Conservation (phyloP, 2,797 vertebrate genomes). For the Characodon lateralis region DNA sequence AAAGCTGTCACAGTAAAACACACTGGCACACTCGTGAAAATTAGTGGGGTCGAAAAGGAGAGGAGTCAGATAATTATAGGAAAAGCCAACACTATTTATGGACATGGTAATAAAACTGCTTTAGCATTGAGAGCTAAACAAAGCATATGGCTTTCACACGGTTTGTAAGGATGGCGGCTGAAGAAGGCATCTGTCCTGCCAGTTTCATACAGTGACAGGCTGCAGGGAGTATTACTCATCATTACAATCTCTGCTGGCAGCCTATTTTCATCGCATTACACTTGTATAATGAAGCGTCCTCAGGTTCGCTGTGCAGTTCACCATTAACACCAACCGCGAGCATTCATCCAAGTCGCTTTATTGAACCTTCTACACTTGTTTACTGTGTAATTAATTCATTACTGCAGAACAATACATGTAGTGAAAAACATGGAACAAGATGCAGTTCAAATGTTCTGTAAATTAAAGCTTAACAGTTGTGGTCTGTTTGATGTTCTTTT, state of each 20-base stretch:
- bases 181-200: slow-evolving; percentile 64
- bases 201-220: slow-evolving; percentile 60
- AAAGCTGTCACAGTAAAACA: slow-evolving; percentile 61
- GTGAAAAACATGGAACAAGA: slow-evolving; percentile 13
- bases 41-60: slow-evolving; percentile 46
- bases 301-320: slow-evolving; percentile 60
- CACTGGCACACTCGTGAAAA: slow-evolving; percentile 60
- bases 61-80: slow-evolving; percentile 30
- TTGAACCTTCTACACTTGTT: slow-evolving; percentile 64
- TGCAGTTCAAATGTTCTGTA: slow-evolving; percentile 14
- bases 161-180: slow-evolving; percentile 34
- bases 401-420: slow-evolving; percentile 22
- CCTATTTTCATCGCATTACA: slow-evolving; percentile 77
- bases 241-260: slow-evolving; percentile 77
- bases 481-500: slow-evolving; percentile 5
- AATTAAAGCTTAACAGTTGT: neutral
- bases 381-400: slow-evolving; percentile 63
- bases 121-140: slow-evolving; percentile 51
- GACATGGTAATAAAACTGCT: slow-evolving; percentile 26
- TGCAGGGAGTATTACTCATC: slow-evolving; percentile 75
- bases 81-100: slow-evolving; percentile 48
- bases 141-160: slow-evolving; percentile 62
- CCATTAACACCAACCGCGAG: slow-evolving; percentile 59
- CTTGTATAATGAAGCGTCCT: slow-evolving; percentile 74
- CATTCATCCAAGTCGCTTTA: slow-evolving; percentile 59